Evolutionary conservation across 2,797 vertebrate species (phyloP).

Genomic region (Sarcophilus harrisii): DNA sequence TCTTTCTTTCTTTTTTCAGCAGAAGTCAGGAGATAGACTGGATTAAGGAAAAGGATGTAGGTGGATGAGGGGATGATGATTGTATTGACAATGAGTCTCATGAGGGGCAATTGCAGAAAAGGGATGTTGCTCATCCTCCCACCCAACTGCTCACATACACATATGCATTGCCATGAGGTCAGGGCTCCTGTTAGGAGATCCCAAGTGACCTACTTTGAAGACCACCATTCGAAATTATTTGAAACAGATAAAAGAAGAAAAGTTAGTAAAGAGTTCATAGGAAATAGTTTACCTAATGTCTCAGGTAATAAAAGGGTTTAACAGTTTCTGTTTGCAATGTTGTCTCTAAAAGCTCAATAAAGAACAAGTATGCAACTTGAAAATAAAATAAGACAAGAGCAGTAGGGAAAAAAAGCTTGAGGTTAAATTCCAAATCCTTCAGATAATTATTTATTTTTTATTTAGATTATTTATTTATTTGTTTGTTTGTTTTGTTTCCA

Average conservation of each 20-base stretch:
- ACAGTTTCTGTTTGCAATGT: constrained; percentile 35
- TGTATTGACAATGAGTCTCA: background rate
- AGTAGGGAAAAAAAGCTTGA: background rate
- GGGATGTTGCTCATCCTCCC: background rate
- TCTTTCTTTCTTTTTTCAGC: background rate
- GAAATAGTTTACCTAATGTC: background rate
- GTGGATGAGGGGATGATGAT: background rate
- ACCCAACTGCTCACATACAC: background rate
- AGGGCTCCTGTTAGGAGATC: background rate
- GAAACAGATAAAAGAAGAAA: background rate
- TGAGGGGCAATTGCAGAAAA: background rate
- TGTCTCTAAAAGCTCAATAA: constrained; percentile 56
- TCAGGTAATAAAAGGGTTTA: background rate
- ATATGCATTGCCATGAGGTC: background rate
- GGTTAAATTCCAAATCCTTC: background rate
- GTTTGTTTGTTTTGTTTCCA: too few species aligned
- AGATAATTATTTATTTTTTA: background rate
- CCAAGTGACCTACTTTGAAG: background rate
- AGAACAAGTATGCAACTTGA: constrained; percentile 49
- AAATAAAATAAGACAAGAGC: background rate
- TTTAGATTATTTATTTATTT: too few species aligned
- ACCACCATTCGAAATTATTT: background rate
- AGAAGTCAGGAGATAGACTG: background rate
- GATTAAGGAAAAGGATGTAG: background rate
- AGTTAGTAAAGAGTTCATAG: background rate